phyloP scores from a whole-genome alignment of 2,113 vertebrate species.

The Hymenochirus boettgeri region DNA sequence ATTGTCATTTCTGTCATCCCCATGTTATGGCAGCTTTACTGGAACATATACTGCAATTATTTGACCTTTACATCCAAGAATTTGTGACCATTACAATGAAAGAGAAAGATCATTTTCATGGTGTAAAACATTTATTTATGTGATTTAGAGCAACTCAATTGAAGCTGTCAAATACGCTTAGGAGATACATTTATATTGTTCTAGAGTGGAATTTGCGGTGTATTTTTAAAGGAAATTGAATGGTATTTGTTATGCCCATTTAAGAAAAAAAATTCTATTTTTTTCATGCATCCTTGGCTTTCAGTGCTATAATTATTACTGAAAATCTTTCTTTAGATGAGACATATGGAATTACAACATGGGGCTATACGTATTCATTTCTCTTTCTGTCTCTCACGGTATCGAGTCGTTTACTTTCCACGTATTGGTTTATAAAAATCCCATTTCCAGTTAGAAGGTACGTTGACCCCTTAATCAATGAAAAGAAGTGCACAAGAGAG shows the following conservation, averaged over 20 bases:
- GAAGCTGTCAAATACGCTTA: not conserved
- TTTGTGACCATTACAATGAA: constrained; percentile 3
- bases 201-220: not conserved
- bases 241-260: not conserved
- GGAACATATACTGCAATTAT: not conserved
- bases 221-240: constrained; percentile 1
- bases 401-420: too few relatives aligned
- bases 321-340: too few relatives aligned
- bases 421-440: too few relatives aligned
- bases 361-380: too few relatives aligned
- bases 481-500: too few relatives aligned
- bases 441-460: too few relatives aligned
- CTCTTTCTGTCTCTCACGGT: too few relatives aligned
- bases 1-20: too few relatives aligned
- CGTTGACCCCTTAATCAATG: too few relatives aligned
- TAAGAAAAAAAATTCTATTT: not conserved
- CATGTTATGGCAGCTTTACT: constrained; percentile 2
- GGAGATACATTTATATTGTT: constrained; percentile 3
- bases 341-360: too few relatives aligned
- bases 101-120: constrained; percentile 1
- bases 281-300: not conserved
- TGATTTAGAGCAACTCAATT: constrained; percentile 5
- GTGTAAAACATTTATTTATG: constrained; percentile 3
- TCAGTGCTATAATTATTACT: too few relatives aligned
- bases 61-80: not conserved